Base-by-base conservation (phyloP, 2,888 invertebrate species). In the Drosophila mimetica region DNA sequence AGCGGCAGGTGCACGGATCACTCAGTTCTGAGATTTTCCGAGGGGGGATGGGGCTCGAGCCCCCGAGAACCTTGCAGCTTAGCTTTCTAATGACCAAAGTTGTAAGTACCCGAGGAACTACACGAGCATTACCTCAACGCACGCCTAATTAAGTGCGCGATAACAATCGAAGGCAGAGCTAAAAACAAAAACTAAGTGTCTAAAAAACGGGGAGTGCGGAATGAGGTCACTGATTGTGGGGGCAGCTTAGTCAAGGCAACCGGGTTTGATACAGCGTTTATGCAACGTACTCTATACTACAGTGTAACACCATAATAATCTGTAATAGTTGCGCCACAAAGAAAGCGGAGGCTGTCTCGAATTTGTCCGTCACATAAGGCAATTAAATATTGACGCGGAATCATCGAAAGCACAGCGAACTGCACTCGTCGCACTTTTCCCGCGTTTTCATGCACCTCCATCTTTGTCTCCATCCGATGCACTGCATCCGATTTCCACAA, bases 71-170 rank as follows among this genome's bases (percentile, higher is more conserved):
- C 51, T 39, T 25, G 50, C 59, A 59, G 77, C 83, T 79, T 77
- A 58, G 79, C 86, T 86, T 86, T 83, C 83, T 86, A 86, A 86
- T 86, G 69, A 66, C 79, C 74, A 72, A 71, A 77, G 78, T 58
- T 74, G 81, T 65, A 73, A 67, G 54, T 57, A 64, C 67, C 53
- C 44, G 20, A 39, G 34, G 39, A 61, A 44, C 44, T 47, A 18
- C 60, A 58, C 37, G 41, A 77, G 77, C 74, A 80, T 71, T 71
- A 67, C 39, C 65, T 14, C 65, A 75, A 79, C 74, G 80, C 84
- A 82, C 76, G 86, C 69, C 84, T 84, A 86, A 83, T 83, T 83
- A 86, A 80, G 80, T 80, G 71, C 74, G 7, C 79, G 81, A 82
- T 82, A 76, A 72, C 77, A 74, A 72, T 47, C 75, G 25, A 71